phyloP scores from a whole-genome alignment of 2,888 invertebrate species.

The Agrenia bidenticulata region DNA sequence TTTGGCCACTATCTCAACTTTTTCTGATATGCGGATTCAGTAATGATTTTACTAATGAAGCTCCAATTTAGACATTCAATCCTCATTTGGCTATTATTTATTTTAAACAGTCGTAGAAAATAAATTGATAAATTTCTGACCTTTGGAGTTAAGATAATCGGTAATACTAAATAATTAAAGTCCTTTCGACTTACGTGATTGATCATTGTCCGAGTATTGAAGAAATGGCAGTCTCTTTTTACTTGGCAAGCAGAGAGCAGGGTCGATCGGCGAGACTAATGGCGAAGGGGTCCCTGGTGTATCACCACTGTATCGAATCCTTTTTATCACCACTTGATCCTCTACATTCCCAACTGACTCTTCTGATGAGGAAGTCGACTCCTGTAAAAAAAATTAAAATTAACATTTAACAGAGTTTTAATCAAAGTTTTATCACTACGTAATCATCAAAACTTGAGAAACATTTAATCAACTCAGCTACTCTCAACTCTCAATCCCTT shows the following conservation, averaged over 20 bases:
- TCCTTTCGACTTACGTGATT: slow-evolving; percentile 31
- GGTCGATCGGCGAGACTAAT: slow-evolving; percentile 2
- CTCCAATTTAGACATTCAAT: too few relatives aligned
- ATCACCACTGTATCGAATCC: slow-evolving; percentile 41
- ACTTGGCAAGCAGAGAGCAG: slow-evolving; percentile 43
- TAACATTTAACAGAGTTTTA: background rate
- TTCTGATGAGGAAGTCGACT: slow-evolving; percentile 35
- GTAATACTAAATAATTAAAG: too few relatives aligned
- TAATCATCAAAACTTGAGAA: too few relatives aligned
- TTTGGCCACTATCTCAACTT: too few relatives aligned
- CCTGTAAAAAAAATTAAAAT: slow-evolving; percentile 36
- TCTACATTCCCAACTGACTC: slow-evolving; percentile 33
- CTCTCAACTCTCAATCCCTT: too few relatives aligned
- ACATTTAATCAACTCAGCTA: too few relatives aligned
- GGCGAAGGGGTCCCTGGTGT: slow-evolving; percentile 25
- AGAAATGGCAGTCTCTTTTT: slow-evolving; percentile 50
- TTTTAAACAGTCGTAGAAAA: too few relatives aligned
- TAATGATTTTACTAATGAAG: too few relatives aligned
- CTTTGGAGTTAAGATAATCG: too few relatives aligned
- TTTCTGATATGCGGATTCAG: too few relatives aligned
- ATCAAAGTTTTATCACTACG: background rate
- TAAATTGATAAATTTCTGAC: too few relatives aligned
- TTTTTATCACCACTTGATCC: slow-evolving; percentile 49
- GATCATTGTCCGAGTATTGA: slow-evolving; percentile 50
- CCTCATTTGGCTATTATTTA: too few relatives aligned